Base-by-base conservation (phyloP, 2,888 invertebrate species). In the Archips crataeganus region DNA sequence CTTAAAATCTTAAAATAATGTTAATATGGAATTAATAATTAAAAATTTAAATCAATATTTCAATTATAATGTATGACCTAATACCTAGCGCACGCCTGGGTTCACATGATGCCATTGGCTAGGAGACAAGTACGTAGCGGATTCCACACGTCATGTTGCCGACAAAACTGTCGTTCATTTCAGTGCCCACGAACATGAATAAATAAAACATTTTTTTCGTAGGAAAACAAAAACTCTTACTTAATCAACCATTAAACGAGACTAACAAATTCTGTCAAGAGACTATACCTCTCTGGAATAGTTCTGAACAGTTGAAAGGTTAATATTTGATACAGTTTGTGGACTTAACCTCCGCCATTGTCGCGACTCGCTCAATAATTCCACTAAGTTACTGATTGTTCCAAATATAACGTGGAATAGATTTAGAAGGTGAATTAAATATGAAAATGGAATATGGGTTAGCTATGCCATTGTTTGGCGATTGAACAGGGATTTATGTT, bases 241-340 rank as follows among this genome's bases (percentile, higher is more conserved):
- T 23, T 54, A 57, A 32, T 57, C 10, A 57, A 57, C 57, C 11
- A 10, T 23, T 57, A 57, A 32, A 57, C 32, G 32, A 32, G 32
- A 32, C 57, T 57, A 57, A 57, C 32, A 57, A 32, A 57, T 32
- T 11, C 32, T 11, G 32, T 32, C 57, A 57, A 57, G 57, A 32
- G 32, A 32, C 23, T 57, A 32, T 32, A 57, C 32, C 57, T 32
- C 57, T 32, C 2, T 10, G 32, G 10, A 32, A 57, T 32, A 57
- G 57, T 57, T 57, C 15, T 57, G 23, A 32, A 11, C 13, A 57
- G 65, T 65, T 71, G 49, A 49, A 23, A 15, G 34, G 39, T 71
- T 71, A 71, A 71, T 71, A 34, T 54, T 61, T 71, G 71, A 71
- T 67, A 66, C 61, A 66, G 66, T 71, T 71, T 71, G 71, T 71